Conservation (phyloP, 1,140 invertebrate genomes). For the Plutomurus gul region DNA sequence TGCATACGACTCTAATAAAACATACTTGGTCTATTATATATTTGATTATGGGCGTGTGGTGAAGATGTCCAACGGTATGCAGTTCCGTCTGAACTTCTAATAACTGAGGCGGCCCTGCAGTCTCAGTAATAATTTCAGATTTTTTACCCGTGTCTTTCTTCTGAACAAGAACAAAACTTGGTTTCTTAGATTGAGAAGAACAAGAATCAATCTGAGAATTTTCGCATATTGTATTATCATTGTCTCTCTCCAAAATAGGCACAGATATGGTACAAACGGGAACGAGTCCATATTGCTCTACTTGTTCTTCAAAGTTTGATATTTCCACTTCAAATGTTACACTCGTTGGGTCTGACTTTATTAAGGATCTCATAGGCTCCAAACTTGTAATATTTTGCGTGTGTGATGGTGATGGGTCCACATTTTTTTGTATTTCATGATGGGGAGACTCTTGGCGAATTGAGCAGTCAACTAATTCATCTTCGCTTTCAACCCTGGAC, state of each 20-base stretch:
- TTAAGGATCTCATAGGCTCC: not conserved
- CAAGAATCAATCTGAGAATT: not conserved
- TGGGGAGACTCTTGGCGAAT: not conserved
- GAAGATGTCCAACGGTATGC: not conserved
- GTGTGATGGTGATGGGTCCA: not conserved
- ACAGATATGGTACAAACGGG: slow-evolving; percentile 14
- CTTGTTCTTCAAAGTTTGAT: slow-evolving; percentile 19
- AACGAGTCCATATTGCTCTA: not conserved
- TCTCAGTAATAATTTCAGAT: not conserved
- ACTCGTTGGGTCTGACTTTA: slow-evolving; percentile 1
- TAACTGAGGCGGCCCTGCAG: not conserved
- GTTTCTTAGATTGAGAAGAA: not conserved
- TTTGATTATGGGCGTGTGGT: slow-evolving; percentile 25
- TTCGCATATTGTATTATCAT: not conserved
- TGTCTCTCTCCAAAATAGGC: not conserved
- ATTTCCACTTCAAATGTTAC: slow-evolving; percentile 3
- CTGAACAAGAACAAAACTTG: not conserved
- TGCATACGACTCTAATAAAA: too few species aligned
- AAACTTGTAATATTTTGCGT: not conserved
- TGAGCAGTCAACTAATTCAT: not conserved
- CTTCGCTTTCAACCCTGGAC: not conserved
- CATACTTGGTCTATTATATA: slow-evolving; percentile 43
- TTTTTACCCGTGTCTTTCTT: not conserved
- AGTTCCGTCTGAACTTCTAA: not conserved
- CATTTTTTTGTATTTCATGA: not conserved